Evolutionary conservation across 92 coral and sea anemone genomes (phyloP).

Genomic region (Siderastrea siderea): DNA sequence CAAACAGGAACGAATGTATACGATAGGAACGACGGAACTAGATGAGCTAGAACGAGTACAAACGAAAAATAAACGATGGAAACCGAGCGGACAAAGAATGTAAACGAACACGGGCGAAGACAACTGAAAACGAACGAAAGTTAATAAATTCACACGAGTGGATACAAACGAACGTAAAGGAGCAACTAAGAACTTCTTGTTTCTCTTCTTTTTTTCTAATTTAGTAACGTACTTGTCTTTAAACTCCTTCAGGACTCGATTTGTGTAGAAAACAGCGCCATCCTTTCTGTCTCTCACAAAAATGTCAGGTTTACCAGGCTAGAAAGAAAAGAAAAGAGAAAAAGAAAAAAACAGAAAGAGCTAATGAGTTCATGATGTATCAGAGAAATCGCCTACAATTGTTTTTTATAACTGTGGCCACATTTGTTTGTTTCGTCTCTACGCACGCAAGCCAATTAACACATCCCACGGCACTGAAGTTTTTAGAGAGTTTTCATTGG

Average conservation of each 20-base stretch:
- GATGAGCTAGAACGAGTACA: not conserved
- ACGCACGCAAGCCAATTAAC: too few relatives aligned
- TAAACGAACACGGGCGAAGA: not conserved
- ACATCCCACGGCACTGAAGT: too few relatives aligned
- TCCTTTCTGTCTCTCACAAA: conserved; percentile 76
- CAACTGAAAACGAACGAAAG: not conserved
- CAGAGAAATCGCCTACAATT: too few relatives aligned
- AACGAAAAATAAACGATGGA: not conserved
- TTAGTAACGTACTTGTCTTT: conserved; percentile 61
- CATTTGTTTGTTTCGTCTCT: too few relatives aligned
- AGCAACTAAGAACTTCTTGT: not conserved
- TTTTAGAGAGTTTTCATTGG: too few relatives aligned
- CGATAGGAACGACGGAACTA: too few relatives aligned
- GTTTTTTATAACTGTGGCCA: too few relatives aligned
- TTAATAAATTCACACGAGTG: not conserved
- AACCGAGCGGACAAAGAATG: not conserved
- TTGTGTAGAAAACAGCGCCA: conserved; percentile 81
- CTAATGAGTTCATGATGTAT: too few relatives aligned
- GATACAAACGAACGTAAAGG: not conserved
- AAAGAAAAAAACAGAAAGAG: not conserved
- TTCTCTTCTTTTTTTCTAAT: not conserved
- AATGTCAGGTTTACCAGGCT: conserved; percentile 71
- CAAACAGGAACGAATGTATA: not conserved
- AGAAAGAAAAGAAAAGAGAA: not conserved
- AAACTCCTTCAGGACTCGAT: conserved; percentile 83